Percentiles rank a stretch among this genome's conserved stretches.
Conservation (phyloP, 1,140 invertebrate species). For the Listronotus bonariensis region DNA sequence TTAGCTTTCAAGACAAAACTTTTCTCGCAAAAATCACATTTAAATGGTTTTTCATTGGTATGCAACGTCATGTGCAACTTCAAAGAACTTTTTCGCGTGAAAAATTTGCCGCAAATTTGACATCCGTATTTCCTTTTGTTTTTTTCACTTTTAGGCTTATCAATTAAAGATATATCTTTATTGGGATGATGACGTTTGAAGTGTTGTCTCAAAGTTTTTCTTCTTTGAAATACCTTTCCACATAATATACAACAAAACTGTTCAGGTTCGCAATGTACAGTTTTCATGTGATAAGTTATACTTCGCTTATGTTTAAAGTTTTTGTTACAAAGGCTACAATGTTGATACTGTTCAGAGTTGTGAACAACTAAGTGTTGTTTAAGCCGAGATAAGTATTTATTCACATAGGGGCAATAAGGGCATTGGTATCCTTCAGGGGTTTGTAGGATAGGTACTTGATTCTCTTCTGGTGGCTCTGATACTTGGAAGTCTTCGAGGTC, state of each 20-base stretch:
- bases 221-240: constrained; percentile 37
- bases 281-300: too few relatives aligned
- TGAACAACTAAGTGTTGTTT: too few relatives aligned
- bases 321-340: too few relatives aligned
- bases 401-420: too few relatives aligned
- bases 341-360: too few relatives aligned
- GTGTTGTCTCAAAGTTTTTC: constrained; percentile 40
- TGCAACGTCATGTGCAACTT: constrained; percentile 62
- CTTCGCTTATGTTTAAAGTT: too few relatives aligned
- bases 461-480: too few relatives aligned
- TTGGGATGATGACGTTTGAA: constrained; percentile 58
- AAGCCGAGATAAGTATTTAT: too few relatives aligned
- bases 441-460: too few relatives aligned
- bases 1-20: constrained; percentile 64
- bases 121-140: constrained; percentile 75
- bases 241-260: constrained; percentile 39
- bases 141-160: constrained; percentile 68
- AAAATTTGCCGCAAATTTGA: constrained; percentile 67
- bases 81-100: constrained; percentile 65
- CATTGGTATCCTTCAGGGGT: too few relatives aligned
- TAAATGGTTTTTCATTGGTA: constrained; percentile 66
- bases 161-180: constrained; percentile 37
- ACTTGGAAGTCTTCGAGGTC: too few relatives aligned
- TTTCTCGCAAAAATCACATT: constrained; percentile 64
- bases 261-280: too few relatives aligned